Conservation (phyloP, 2,797 vertebrate species). For the Anguilla anguilla region DNA sequence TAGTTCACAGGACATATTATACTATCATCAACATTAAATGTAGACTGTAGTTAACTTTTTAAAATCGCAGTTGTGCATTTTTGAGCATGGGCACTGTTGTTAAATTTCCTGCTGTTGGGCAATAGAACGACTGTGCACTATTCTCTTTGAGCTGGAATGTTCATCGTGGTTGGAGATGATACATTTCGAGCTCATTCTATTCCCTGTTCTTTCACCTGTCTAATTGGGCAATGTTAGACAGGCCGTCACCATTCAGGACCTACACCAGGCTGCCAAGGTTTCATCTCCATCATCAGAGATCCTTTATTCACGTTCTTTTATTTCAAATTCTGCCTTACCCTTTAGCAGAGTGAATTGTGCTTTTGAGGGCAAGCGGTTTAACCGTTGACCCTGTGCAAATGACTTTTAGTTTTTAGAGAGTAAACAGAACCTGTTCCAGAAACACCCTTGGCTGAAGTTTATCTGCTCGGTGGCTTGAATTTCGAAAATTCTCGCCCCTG, state of each 20-base stretch:
- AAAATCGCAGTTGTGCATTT: background rate
- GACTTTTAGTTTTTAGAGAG: background rate
- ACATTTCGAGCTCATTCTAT: background rate
- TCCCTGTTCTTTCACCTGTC: background rate
- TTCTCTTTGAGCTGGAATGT: background rate
- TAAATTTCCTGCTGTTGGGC: background rate
- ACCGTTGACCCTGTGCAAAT: background rate
- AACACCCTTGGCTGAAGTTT: background rate
- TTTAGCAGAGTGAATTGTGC: background rate
- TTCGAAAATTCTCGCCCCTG: background rate
- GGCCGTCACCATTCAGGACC: background rate
- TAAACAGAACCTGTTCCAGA: background rate
- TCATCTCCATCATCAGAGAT: background rate
- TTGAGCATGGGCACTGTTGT: background rate
- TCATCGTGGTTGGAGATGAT: background rate
- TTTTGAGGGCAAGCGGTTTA: background rate
- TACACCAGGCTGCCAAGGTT: conserved; percentile 1
- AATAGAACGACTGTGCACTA: background rate
- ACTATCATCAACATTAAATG: background rate
- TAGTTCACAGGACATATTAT: background rate
- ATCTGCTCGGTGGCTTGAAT: background rate
- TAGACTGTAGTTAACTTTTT: background rate
- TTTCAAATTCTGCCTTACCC: background rate
- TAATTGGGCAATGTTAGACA: background rate
- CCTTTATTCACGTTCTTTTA: background rate